Evolutionary conservation across 2,797 vertebrate species (phyloP).

Genomic region (Echeneis naucrates): DNA sequence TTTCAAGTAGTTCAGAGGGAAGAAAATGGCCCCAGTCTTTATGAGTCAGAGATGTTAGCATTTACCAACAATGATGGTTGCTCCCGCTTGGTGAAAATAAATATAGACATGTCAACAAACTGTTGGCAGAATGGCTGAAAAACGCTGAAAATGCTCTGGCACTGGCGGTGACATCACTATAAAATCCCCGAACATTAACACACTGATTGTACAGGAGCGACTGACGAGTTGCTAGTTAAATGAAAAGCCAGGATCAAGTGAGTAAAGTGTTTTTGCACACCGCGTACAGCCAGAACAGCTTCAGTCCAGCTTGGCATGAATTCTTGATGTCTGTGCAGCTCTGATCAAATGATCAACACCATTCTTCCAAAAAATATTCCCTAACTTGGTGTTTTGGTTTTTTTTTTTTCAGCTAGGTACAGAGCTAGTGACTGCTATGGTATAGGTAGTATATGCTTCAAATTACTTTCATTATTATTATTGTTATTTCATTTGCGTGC

Average conservation of each 20-base stretch:
- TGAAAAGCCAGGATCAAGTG: neutral
- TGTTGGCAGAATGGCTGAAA: neutral
- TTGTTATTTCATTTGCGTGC: too few relatives aligned
- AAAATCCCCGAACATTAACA: neutral
- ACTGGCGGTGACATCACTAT: neutral
- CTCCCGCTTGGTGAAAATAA: neutral
- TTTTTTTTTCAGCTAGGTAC: too few relatives aligned
- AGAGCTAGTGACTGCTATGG: too few relatives aligned
- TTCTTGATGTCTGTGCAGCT: too few relatives aligned
- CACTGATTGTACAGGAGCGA: neutral
- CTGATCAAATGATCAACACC: too few relatives aligned
- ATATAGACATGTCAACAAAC: neutral
- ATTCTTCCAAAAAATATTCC: too few relatives aligned
- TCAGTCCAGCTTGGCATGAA: neutral
- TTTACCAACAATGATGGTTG: neutral
- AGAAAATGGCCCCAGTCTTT: neutral
- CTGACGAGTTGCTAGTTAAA: neutral
- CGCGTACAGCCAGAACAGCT: neutral
- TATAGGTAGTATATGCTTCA: neutral
- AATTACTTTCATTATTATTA: neutral
- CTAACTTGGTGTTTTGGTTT: too few relatives aligned
- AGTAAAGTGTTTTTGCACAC: neutral
- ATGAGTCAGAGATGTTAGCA: neutral
- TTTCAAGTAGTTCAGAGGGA: neutral
- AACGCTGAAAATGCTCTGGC: neutral